Evolutionary conservation across 2,797 vertebrate genomes (phyloP), one percentile per base, ranked within the genome.

Genomic region (Pangasius larnaudii): DNA sequence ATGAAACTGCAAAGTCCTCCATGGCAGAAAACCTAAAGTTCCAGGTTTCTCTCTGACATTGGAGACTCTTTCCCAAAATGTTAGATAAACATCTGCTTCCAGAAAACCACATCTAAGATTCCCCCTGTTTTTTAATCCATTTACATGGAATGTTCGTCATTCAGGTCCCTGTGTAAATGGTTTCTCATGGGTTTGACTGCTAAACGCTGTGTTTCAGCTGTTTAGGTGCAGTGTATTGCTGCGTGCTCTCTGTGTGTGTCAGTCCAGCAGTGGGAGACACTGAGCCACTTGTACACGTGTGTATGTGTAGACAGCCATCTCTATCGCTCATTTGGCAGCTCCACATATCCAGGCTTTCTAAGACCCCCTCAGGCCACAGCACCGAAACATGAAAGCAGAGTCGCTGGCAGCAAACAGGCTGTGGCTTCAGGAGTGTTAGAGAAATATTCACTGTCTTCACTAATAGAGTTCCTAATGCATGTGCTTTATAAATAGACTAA

Each of bases 341-440:
- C 61, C 69, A 79, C 42, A 86, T 46, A 77, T 63, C 5, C 56
- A 74, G n/a, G n/a, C 56, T 84, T 65, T 33, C n/a, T 87, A 58
- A 87, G 86, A 87, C 63, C 86, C 65, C 86, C 69, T 87, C 36
- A 87, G 69, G 80, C 86, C 86, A 87, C 42, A 75, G 86, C 81
- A 74, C 49, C 71, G 77, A 84, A 51, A 84, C 71, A 75, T 87
- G 69, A 87, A 87, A 83, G 69, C 56, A 83, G 79, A 83, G 65
- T 71, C 65, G 16, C 80, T 63, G 69, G 42, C 80, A 74, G 86
- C 80, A 65, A 74, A 84, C 80, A 63, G 42, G 24, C 53, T 56
- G 39, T n/a, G 33, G 77, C 33, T 86, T 78, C 49, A 69, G 53
- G 53, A 83, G 30, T 22, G 51, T 51, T 83, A 61, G 67, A 83